phyloP scores from a whole-genome alignment of 2,888 invertebrate species.

The Dasysyrphus albostriatus region DNA sequence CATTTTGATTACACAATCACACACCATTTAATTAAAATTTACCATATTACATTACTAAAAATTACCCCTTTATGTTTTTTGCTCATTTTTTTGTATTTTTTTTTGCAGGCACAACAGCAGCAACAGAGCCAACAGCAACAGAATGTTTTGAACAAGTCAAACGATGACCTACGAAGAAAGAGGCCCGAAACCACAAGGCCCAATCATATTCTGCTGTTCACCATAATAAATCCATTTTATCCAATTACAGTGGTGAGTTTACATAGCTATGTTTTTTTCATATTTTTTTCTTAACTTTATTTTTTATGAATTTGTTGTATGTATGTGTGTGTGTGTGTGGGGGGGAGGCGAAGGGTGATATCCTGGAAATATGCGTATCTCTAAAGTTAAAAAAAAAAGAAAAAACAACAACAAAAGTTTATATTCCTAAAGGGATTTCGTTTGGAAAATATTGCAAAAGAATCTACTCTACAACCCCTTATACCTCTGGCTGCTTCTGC shows the following conservation, averaged over 20 bases:
- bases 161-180: slow-evolving; percentile 89
- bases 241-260: slow-evolving; percentile 99
- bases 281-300: neutral
- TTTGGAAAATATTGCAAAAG: slow-evolving; percentile 40
- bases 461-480: slow-evolving; percentile 13
- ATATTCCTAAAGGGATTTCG: slow-evolving; percentile 23
- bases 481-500: neutral
- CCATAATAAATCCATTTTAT: slow-evolving; percentile 98
- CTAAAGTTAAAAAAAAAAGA: neutral
- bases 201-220: slow-evolving; percentile 98
- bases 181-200: slow-evolving; percentile 93
- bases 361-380: slow-evolving; percentile 30
- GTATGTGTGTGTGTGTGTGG: neutral
- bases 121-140: slow-evolving; percentile 81
- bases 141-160: slow-evolving; percentile 82
- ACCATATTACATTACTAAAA: neutral
- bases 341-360: neutral
- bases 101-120: slow-evolving; percentile 81
- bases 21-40: neutral
- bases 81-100: slow-evolving; percentile 72
- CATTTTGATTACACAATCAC: neutral
- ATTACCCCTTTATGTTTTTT: neutral
- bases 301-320: neutral
- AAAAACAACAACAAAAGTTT: slow-evolving; percentile 15
- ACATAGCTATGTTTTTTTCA: neutral